phyloP scores from a whole-genome alignment of 2,113 vertebrate species.

The Dicentrarchus labrax region DNA sequence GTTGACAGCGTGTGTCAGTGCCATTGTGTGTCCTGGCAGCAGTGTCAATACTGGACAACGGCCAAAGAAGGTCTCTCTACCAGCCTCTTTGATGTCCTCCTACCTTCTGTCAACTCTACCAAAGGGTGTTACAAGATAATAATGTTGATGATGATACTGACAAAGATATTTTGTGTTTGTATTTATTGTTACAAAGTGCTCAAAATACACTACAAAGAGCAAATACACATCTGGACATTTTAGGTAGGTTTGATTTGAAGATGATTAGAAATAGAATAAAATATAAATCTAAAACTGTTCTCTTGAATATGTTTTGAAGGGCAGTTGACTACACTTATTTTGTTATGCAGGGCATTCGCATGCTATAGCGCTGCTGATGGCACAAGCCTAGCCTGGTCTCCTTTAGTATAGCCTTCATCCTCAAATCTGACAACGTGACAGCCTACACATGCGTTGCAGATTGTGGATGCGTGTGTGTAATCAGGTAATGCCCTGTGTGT shows the following conservation, averaged over 20 bases:
- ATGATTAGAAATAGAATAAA: background rate
- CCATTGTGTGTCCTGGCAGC: slow-evolving; percentile 54
- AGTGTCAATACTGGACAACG: slow-evolving; percentile 61
- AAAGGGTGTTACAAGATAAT: background rate
- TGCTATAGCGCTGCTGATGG: background rate
- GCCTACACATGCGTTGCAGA: background rate
- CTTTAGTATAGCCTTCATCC: background rate
- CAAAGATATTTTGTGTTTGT: background rate
- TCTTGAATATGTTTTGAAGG: background rate
- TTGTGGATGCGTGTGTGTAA: background rate
- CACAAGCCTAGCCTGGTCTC: background rate
- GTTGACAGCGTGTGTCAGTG: slow-evolving; percentile 60
- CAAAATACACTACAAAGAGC: background rate
- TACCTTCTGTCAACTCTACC: slow-evolving; percentile 46
- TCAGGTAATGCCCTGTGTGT: background rate
- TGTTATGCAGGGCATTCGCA: background rate
- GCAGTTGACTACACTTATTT: background rate
- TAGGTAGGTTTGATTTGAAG: background rate
- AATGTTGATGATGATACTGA: background rate
- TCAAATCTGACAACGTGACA: slow-evolving; percentile 1
- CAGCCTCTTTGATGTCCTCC: slow-evolving; percentile 51
- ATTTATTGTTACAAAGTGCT: background rate
- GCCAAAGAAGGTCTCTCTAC: slow-evolving; percentile 42
- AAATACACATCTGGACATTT: background rate
- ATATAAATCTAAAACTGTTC: background rate